Percentiles rank a stretch among this genome's conserved stretches.
These are phyloP conservation scores for Timema cristinae DNA, from an alignment of 2,888 invertebrate species.

Conservation along the genomic window DNA sequence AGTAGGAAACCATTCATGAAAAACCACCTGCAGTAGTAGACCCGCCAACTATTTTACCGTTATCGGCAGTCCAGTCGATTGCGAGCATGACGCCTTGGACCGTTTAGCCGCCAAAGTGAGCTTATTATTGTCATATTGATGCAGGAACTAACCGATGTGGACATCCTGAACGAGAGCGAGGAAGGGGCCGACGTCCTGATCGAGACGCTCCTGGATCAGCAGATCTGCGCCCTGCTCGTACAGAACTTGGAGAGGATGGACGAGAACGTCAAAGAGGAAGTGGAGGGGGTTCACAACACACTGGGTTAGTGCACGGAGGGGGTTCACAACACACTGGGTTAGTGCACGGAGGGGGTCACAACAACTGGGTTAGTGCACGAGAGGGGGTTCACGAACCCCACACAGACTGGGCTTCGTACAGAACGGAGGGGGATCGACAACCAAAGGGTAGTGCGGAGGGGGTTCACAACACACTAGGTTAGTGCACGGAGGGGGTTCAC, in stretches of 20 bases:
- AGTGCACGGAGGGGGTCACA: too few species aligned
- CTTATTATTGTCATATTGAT: constrained; percentile 34
- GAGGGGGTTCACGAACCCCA: too few species aligned
- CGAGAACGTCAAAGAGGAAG: constrained; percentile 88
- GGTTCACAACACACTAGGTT: constrained; percentile 88
- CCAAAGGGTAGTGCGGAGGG: constrained; percentile 91
- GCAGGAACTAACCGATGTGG: constrained; percentile 91
- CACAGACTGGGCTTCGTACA: too few species aligned
- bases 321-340: too few species aligned
- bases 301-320: constrained; percentile 54
- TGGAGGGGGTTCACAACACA: constrained; percentile 94
- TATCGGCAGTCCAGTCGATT: too few species aligned
- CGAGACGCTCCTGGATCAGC: constrained; percentile 82
- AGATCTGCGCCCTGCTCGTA: constrained; percentile 83
- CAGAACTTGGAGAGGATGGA: constrained; percentile 92
- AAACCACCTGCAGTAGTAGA: neutral
- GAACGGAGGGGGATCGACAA: constrained; percentile 86
- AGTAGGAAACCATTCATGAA: too few species aligned
- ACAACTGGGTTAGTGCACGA: too few species aligned
- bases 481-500: constrained; percentile 28
- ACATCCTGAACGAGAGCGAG: constrained; percentile 89
- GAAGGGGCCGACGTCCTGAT: constrained; percentile 81
- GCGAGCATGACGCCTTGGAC: too few species aligned
- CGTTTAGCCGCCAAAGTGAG: neutral
- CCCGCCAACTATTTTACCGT: neutral